These are phyloP conservation scores for Campylomormyrus numenius DNA, from an alignment of 2,113 vertebrate genomes.

Conservation along the genomic window DNA sequence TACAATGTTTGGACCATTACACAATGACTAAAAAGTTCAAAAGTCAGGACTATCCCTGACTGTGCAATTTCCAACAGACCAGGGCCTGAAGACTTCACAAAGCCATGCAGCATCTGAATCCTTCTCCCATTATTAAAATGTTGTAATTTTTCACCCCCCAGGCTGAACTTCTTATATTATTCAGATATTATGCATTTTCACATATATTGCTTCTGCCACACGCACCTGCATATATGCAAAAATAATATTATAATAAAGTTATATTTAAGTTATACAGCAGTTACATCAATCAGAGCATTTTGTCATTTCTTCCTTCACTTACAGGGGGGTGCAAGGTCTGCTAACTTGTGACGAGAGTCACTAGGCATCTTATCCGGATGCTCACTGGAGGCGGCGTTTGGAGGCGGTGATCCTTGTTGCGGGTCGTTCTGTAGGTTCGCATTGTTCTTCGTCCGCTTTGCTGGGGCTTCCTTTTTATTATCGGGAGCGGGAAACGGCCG, in stretches of 20 bases:
- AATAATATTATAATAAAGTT: neutral
- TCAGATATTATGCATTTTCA: neutral
- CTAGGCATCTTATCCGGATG: neutral
- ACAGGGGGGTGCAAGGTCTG: neutral
- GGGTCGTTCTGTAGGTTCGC: neutral
- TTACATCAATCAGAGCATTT: neutral
- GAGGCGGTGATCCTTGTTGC: neutral
- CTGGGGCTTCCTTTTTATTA: neutral
- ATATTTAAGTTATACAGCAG: neutral
- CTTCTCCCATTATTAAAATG: neutral
- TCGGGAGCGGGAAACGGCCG: constrained; percentile 39
- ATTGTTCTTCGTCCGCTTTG: neutral
- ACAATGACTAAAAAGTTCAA: constrained; percentile 19
- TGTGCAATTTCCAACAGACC: constrained; percentile 28
- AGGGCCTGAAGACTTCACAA: neutral
- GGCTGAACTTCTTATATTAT: neutral
- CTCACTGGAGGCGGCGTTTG: neutral
- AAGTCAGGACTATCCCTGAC: constrained; percentile 35
- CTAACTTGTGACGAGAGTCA: neutral
- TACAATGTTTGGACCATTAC: constrained; percentile 26
- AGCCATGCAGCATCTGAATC: neutral
- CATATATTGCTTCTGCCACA: neutral
- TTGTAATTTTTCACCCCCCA: neutral
- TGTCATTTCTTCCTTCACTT: neutral
- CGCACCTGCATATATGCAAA: neutral